Evolutionary conservation across 2,888 invertebrate species (phyloP).

Genomic region (Metellina segmentata): DNA sequence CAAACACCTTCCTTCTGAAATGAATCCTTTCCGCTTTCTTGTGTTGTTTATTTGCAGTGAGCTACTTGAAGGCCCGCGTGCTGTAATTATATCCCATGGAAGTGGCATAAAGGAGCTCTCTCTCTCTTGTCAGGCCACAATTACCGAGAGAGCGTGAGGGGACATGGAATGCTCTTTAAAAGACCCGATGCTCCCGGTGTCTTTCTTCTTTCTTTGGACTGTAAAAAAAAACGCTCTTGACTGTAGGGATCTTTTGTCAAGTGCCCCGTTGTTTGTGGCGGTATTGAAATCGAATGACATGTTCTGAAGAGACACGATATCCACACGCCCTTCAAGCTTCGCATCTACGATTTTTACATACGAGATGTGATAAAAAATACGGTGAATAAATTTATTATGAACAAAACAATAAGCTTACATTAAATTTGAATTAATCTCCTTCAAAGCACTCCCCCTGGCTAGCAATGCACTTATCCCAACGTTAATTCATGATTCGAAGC

Average conservation of each 20-base stretch:
- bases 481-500: too few relatives aligned
- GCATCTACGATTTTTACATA: too few relatives aligned
- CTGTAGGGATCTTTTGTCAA: conserved; percentile 2
- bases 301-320: too few relatives aligned
- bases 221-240: background rate
- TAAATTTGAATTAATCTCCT: too few relatives aligned
- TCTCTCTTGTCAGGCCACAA: conserved; percentile 30
- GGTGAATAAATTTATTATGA: too few relatives aligned
- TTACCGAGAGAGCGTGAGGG: conserved; percentile 3
- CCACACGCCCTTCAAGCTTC: too few relatives aligned
- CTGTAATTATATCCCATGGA: conserved; percentile 28
- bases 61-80: background rate
- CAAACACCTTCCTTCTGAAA: background rate
- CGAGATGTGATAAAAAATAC: too few relatives aligned
- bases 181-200: conserved; percentile 2
- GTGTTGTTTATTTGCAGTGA: background rate
- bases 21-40: background rate
- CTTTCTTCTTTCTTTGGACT: background rate
- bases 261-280: background rate
- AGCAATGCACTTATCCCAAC: too few relatives aligned
- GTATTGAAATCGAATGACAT: too few relatives aligned
- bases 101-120: background rate
- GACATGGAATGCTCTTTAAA: conserved; percentile 16
- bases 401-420: too few relatives aligned
- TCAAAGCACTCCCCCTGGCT: too few relatives aligned